Evolutionary conservation across 2,113 vertebrate species (phyloP).

Genomic region (Pantherophis guttatus): DNA sequence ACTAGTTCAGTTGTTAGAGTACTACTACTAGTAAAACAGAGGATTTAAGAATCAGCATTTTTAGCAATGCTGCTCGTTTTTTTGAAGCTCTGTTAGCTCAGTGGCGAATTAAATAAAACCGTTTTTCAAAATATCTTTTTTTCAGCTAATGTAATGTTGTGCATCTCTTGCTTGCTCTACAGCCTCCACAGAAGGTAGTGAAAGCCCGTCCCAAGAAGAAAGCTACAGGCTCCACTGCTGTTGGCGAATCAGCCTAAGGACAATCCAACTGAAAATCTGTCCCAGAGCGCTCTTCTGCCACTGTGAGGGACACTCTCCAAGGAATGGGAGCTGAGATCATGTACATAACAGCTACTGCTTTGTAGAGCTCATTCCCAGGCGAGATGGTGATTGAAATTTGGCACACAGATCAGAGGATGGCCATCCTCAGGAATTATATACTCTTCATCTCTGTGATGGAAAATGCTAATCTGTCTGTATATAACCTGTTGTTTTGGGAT

Average conservation of each 20-base stretch:
- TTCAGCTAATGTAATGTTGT: neutral
- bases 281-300: constrained; percentile 44
- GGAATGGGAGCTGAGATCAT: constrained; percentile 60
- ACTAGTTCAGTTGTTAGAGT: neutral
- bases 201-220: constrained; percentile 94
- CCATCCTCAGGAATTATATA: constrained; percentile 50
- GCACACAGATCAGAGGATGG: constrained; percentile 52
- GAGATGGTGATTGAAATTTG: constrained; percentile 52
- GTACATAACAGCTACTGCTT: constrained; percentile 69
- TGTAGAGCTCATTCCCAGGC: constrained; percentile 64
- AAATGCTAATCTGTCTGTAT: constrained; percentile 59
- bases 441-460: constrained; percentile 47
- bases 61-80: neutral
- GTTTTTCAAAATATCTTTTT: neutral
- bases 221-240: constrained; percentile 64
- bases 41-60: neutral
- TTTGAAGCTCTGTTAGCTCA: neutral
- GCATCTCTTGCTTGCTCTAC: constrained; percentile 31
- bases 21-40: neutral
- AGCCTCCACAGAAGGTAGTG: constrained; percentile 81
- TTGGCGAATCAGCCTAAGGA: constrained; percentile 86
- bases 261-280: constrained; percentile 34
- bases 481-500: constrained; percentile 68
- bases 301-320: constrained; percentile 48
- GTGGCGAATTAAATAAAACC: neutral